Conservation (phyloP, 2,888 invertebrate genomes). For the Lamellibrachia columna region DNA sequence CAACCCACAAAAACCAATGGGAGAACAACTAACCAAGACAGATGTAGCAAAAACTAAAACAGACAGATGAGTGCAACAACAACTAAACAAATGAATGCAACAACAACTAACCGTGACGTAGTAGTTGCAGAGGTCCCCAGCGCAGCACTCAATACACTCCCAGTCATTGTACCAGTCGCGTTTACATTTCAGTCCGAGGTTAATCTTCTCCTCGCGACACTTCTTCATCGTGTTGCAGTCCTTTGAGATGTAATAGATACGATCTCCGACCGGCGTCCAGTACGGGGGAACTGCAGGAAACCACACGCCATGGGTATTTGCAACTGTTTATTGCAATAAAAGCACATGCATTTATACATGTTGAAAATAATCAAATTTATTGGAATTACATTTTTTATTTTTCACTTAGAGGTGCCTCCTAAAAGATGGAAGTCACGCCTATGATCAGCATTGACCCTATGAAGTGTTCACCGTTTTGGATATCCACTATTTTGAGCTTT, state of each 20-base stretch:
- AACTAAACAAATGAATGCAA: conserved; percentile 71
- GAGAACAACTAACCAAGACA: too few relatives aligned
- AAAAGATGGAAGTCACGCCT: too few relatives aligned
- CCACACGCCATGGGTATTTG: conserved; percentile 18
- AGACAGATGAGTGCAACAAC: background rate
- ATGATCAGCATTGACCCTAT: too few relatives aligned
- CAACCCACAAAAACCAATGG: too few relatives aligned
- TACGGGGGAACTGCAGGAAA: conserved; percentile 79
- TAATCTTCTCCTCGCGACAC: conserved; percentile 77
- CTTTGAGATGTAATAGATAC: conserved; percentile 93
- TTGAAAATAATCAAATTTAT: too few relatives aligned
- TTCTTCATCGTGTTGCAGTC: conserved; percentile 83
- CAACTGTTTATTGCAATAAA: background rate
- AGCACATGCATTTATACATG: too few relatives aligned
- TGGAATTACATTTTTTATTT: too few relatives aligned
- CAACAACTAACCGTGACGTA: conserved; percentile 87
- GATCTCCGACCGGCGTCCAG: conserved; percentile 90
- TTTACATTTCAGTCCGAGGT: conserved; percentile 36
- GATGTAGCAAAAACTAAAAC: too few relatives aligned
- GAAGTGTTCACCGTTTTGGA: too few relatives aligned
- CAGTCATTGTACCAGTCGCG: conserved; percentile 85
- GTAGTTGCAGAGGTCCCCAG: conserved; percentile 94
- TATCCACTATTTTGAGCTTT: too few relatives aligned
- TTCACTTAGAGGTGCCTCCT: too few relatives aligned
- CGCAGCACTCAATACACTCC: conserved; percentile 95